A percentile compares a stretch with the other conserved stretches of the same genome.
These are phyloP conservation scores for Platycheirus albimanus DNA, from an alignment of 2,888 invertebrate species.

Conservation along the genomic window DNA sequence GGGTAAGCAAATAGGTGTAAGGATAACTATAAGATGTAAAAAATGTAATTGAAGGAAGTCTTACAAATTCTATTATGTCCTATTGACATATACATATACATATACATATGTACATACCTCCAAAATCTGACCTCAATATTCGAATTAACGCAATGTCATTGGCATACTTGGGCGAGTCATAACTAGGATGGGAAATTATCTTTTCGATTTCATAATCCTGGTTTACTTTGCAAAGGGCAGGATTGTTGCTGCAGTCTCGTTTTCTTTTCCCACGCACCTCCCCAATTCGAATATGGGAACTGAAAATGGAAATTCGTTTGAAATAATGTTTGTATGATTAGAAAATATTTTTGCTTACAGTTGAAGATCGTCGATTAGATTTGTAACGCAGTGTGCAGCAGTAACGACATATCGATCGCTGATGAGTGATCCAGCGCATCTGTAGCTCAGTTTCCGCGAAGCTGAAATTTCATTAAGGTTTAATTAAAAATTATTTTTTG, in stretches of 20 bases:
- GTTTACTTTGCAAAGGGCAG: slow-evolving; percentile 82
- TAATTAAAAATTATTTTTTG: too few species aligned
- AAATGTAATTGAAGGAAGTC: too few species aligned
- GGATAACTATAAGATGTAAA: slow-evolving; percentile 77
- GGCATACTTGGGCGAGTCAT: slow-evolving; percentile 82
- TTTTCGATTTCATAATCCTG: slow-evolving; percentile 84
- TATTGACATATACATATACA: too few species aligned
- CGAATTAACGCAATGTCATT: slow-evolving; percentile 86
- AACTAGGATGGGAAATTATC: slow-evolving; percentile 84
- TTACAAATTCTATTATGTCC: too few species aligned
- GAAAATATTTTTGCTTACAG: slow-evolving; percentile 79
- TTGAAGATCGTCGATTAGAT: slow-evolving; percentile 83
- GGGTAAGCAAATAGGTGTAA: slow-evolving; percentile 84
- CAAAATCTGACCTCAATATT: slow-evolving; percentile 81
- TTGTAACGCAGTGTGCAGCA: slow-evolving; percentile 85
- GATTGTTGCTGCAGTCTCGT: slow-evolving; percentile 82
- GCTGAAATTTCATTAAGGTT: too few species aligned
- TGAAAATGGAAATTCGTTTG: slow-evolving; percentile 76
- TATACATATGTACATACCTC: slow-evolving; percentile 44
- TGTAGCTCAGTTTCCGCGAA: slow-evolving; percentile 78
- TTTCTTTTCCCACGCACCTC: slow-evolving; percentile 84
- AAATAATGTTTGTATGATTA: neutral
- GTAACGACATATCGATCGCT: slow-evolving; percentile 84
- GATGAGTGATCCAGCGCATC: slow-evolving; percentile 84
- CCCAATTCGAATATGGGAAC: slow-evolving; percentile 86